These are phyloP conservation scores for Anguilla megastoma DNA, from an alignment of 2,797 vertebrate genomes.

Conservation along the genomic window DNA sequence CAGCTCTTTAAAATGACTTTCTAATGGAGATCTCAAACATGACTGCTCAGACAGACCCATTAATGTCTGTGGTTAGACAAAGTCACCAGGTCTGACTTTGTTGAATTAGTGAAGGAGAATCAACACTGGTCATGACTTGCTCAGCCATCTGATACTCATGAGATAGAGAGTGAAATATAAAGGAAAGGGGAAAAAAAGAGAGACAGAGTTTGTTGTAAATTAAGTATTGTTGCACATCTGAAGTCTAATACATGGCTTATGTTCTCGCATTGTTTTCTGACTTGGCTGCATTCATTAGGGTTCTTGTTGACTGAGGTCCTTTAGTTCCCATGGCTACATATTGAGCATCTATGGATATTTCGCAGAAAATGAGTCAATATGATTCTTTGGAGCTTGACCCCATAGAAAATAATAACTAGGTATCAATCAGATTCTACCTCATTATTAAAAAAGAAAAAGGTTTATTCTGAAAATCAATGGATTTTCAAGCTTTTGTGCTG, in stretches of 20 bases:
- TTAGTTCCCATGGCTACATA: background rate
- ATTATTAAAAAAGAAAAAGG: background rate
- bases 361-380: background rate
- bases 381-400: background rate
- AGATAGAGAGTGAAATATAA: no score
- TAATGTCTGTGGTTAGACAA: background rate
- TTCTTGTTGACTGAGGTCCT: constrained; percentile 11
- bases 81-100: background rate
- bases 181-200: no score
- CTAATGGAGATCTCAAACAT: constrained; percentile 3
- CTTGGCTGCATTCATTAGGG: background rate
- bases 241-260: background rate
- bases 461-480: constrained; percentile 13
- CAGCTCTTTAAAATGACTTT: background rate
- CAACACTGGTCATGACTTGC: background rate
- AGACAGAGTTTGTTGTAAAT: no score
- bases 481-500: background rate
- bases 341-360: background rate
- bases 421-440: background rate
- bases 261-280: background rate
- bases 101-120: constrained; percentile 17
- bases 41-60: background rate
- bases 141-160: background rate
- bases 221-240: background rate
- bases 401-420: background rate